These are phyloP conservation scores for Margaritifera margaritifera DNA, from an alignment of 2,888 invertebrate genomes.

Conservation along the genomic window DNA sequence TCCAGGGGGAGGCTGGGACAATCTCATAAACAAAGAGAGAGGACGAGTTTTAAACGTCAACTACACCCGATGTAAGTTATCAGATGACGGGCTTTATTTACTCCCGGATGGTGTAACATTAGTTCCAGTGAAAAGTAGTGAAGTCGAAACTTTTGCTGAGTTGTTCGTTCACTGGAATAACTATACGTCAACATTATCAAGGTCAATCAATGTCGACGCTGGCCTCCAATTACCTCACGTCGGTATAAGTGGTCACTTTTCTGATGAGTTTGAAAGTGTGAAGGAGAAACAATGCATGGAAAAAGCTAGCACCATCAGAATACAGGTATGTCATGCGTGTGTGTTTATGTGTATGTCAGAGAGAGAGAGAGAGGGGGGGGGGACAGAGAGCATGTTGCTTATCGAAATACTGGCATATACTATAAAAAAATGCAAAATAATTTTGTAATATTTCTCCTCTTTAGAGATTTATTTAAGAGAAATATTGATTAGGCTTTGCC, in stretches of 20 bases:
- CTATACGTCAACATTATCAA: constrained; percentile 46
- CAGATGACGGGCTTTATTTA: constrained; percentile 58
- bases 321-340: constrained; percentile 28
- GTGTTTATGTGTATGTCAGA: no score
- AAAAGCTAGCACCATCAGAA: constrained; percentile 45
- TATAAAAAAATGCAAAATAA: no score
- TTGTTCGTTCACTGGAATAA: constrained; percentile 47
- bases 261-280: constrained; percentile 41
- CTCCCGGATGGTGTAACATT: constrained; percentile 56
- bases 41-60: no score
- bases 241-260: constrained; percentile 54
- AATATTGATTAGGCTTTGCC: no score
- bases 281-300: constrained; percentile 46
- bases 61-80: constrained; percentile 53
- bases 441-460: no score
- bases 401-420: no score
- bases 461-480: no score
- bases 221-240: constrained; percentile 32
- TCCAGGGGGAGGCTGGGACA: constrained; percentile 65
- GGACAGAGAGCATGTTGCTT: no score
- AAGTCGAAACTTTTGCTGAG: constrained; percentile 52
- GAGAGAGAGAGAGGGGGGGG: no score
- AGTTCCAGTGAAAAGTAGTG: constrained; percentile 54
- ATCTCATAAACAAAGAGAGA: constrained; percentile 54
- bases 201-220: constrained; percentile 49